phyloP scores from a whole-genome alignment of 2,113 vertebrate species.

The Daubentonia madagascariensis region DNA sequence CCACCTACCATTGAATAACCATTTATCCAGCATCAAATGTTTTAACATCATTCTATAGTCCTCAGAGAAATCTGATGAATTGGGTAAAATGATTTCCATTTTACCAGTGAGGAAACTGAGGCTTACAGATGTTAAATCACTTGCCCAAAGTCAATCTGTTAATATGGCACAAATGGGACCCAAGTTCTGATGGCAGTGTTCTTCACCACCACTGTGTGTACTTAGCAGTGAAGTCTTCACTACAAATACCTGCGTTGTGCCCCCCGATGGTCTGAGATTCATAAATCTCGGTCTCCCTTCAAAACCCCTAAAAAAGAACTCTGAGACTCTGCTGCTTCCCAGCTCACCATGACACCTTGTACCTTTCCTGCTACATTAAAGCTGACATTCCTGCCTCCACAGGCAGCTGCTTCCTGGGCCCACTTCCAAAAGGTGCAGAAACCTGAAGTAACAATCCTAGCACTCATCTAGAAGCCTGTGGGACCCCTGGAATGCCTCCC shows the following conservation, averaged over 20 bases:
- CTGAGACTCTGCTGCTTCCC: background rate
- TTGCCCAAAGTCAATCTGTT: background rate
- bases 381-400: background rate
- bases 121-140: background rate
- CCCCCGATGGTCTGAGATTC: background rate
- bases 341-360: background rate
- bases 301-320: background rate
- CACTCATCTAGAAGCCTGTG: background rate
- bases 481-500: background rate
- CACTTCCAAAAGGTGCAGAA: background rate
- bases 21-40: background rate
- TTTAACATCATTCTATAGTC: background rate
- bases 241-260: accelerated
- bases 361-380: background rate
- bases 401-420: accelerated
- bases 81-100: background rate
- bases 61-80: background rate
- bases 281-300: background rate
- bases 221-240: background rate
- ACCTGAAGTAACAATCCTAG: background rate
- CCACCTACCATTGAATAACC: background rate
- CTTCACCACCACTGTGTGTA: accelerated
- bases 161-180: accelerated
- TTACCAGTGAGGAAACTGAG: background rate
- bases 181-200: too few relatives aligned